These are phyloP conservation scores for Cichlasoma orientale DNA, from an alignment of 2,797 vertebrate species.

Conservation along the genomic window DNA sequence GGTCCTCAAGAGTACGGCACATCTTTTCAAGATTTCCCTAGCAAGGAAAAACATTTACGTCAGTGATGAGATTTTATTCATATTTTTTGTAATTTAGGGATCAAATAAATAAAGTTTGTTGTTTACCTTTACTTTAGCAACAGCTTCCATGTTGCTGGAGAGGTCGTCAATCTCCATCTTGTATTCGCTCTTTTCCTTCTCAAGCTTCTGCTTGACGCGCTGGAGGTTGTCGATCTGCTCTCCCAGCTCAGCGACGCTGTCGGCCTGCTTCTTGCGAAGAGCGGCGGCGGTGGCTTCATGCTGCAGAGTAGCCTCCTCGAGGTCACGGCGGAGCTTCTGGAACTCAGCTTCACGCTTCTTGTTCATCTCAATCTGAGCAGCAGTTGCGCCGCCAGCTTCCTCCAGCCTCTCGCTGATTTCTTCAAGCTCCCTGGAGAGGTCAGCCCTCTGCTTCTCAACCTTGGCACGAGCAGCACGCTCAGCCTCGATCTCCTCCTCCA, in stretches of 20 bases:
- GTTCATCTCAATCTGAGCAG: slow-evolving; percentile 87
- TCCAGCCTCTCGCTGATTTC: slow-evolving; percentile 91
- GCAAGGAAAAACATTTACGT: background rate
- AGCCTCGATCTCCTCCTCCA: slow-evolving; percentile 91
- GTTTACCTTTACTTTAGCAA: slow-evolving; percentile 66
- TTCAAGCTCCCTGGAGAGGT: slow-evolving; percentile 89
- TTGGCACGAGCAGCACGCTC: slow-evolving; percentile 83
- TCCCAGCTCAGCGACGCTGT: slow-evolving; percentile 87
- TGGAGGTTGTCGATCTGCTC: slow-evolving; percentile 93
- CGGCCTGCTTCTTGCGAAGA: slow-evolving; percentile 89
- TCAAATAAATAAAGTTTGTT: background rate
- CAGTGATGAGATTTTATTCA: background rate
- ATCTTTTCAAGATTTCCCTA: slow-evolving; percentile 28
- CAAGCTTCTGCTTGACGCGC: slow-evolving; percentile 91
- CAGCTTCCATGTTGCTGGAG: slow-evolving; percentile 80
- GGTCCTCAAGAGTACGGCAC: slow-evolving; percentile 59
- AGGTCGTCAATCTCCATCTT: slow-evolving; percentile 93
- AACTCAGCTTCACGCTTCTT: slow-evolving; percentile 91
- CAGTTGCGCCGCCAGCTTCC: slow-evolving; percentile 87
- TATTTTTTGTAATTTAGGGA: background rate
- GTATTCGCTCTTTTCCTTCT: slow-evolving; percentile 90
- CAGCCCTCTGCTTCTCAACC: slow-evolving; percentile 85
- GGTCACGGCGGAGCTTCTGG: slow-evolving; percentile 87
- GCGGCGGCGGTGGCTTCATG: slow-evolving; percentile 86
- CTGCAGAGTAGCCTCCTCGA: slow-evolving; percentile 90